Percentiles rank a stretch among this genome's conserved stretches.
Evolutionary conservation across 1,140 invertebrate species (phyloP).

Genomic region (Phenacoccus solenopsis): DNA sequence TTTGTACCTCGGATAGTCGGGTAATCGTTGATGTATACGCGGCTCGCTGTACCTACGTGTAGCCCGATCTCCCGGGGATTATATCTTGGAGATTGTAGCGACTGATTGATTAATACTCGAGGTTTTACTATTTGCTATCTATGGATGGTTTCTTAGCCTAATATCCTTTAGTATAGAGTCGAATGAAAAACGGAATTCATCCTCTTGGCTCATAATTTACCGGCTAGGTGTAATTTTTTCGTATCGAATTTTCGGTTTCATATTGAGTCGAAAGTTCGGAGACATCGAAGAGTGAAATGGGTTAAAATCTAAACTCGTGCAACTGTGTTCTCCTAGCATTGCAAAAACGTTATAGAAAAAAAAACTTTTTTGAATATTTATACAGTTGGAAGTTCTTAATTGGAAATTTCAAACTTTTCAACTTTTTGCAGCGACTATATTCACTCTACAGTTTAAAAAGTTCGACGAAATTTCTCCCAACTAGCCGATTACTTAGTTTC

Average conservation of each 20-base stretch:
- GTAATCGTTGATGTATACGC: constrained; percentile 1
- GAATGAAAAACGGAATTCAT: no score
- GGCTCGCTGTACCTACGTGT: neutral
- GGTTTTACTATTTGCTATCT: no score
- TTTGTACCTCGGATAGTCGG: neutral
- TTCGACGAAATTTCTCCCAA: neutral
- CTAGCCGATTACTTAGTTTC: neutral
- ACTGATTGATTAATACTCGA: neutral
- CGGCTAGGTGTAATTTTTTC: no score
- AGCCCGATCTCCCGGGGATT: neutral
- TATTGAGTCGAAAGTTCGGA: no score
- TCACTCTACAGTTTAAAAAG: neutral
- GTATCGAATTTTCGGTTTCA: no score
- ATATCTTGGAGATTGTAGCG: neutral
- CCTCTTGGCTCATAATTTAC: no score
- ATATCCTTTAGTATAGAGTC: no score
- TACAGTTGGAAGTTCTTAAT: neutral
- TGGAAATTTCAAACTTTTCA: neutral
- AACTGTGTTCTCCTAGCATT: no score
- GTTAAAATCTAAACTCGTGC: no score
- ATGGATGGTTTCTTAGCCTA: no score
- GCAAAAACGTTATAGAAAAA: no score
- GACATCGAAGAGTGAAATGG: no score
- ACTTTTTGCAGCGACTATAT: neutral
- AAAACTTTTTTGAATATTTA: neutral